Evolutionary conservation across 53 echinoderm and acorn worm genomes (phyloP).

Genomic region (Mesocentrotus franciscanus): DNA sequence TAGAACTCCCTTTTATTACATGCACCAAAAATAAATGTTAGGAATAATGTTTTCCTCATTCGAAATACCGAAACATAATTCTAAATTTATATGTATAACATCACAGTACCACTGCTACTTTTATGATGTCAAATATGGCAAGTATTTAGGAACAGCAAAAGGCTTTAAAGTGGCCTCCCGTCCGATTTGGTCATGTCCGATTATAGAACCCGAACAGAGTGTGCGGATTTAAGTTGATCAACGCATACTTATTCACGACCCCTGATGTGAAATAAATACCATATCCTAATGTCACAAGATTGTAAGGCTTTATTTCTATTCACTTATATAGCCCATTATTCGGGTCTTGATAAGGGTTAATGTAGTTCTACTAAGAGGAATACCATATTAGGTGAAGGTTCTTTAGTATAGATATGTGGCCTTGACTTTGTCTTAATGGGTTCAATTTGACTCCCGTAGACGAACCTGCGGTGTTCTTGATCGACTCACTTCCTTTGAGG

Average conservation of each 20-base stretch:
- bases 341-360: not conserved
- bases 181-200: not conserved
- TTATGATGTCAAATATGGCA: not conserved
- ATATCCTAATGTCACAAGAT: not conserved
- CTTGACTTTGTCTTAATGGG: conserved; percentile 30
- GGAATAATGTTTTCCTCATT: not conserved
- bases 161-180: conserved; percentile 22
- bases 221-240: not conserved
- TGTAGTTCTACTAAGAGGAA: not conserved
- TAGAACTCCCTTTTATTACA: too few species aligned
- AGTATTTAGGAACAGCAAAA: not conserved
- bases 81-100: not conserved
- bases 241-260: conserved; percentile 27
- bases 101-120: not conserved
- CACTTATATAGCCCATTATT: not conserved
- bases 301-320: not conserved
- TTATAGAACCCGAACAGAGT: not conserved
- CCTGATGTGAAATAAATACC: conserved; percentile 11
- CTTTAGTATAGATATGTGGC: not conserved
- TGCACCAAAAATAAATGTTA: too few species aligned
- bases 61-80: not conserved
- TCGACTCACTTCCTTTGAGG: conserved; percentile 48
- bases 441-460: conserved; percentile 53
- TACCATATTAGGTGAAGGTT: not conserved
- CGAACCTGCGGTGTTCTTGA: conserved; percentile 7